These are phyloP conservation scores for Aulostomus chinensis DNA, from an alignment of 2,797 vertebrate genomes.

Conservation along the genomic window DNA sequence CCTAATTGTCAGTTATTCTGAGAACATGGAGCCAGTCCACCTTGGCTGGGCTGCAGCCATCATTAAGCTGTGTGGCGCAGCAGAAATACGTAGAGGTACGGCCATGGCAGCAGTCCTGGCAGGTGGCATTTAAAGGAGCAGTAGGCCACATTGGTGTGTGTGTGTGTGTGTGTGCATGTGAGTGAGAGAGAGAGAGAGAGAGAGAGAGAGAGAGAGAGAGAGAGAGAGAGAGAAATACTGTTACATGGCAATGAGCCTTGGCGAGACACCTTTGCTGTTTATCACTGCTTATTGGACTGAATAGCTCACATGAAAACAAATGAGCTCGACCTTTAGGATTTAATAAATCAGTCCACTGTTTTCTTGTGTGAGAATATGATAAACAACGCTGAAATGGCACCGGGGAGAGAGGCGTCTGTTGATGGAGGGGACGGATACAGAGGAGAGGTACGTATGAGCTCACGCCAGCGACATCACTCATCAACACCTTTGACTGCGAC, in stretches of 20 bases:
- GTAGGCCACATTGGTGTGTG: conserved; percentile 40
- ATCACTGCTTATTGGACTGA: conserved; percentile 57
- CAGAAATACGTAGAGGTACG: conserved; percentile 46
- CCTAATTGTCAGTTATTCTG: conserved; percentile 72
- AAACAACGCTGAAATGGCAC: conserved; percentile 31
- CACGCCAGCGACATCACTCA: conserved; percentile 29
- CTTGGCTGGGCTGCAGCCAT: conserved; percentile 39
- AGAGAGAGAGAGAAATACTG: too few species aligned
- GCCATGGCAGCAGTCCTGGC: conserved; percentile 23
- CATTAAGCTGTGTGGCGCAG: conserved; percentile 55
- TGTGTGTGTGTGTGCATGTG: conserved; percentile 18
- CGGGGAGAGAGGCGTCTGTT: conserved; percentile 18
- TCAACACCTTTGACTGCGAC: conserved; percentile 5
- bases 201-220: too few species aligned
- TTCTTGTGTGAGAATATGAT: conserved; percentile 33
- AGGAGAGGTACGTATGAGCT: conserved; percentile 3
- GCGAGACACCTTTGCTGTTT: conserved; percentile 13
- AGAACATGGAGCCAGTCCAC: conserved; percentile 43
- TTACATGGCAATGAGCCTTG: conserved; percentile 48
- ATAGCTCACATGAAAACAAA: conserved; percentile 58
- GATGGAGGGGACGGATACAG: conserved; percentile 3
- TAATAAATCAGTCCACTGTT: conserved; percentile 29
- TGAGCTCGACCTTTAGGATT: conserved; percentile 57
- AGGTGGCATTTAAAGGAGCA: conserved; percentile 72
- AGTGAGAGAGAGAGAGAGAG: too few species aligned